These are phyloP conservation scores for Lepetodrilus schrolli DNA, from an alignment of 2,888 invertebrate species.

Conservation along the genomic window DNA sequence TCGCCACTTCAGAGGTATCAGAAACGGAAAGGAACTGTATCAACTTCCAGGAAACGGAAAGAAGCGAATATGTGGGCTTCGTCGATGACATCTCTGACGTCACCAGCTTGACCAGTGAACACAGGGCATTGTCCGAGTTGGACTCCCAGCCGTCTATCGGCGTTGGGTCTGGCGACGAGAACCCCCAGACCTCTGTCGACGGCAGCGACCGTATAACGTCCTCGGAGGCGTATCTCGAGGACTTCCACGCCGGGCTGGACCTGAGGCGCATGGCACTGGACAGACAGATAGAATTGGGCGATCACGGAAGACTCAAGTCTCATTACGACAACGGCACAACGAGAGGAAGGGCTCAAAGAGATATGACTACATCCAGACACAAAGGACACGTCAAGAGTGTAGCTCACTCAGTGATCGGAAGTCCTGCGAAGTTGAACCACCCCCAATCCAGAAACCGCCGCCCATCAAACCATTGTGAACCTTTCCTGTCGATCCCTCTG, in stretches of 20 bases:
- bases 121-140: not conserved
- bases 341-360: not conserved
- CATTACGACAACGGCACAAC: not conserved
- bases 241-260: not conserved
- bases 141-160: not conserved
- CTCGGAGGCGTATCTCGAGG: too few relatives aligned
- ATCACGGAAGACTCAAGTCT: not conserved
- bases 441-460: too few relatives aligned
- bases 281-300: too few relatives aligned
- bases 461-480: not conserved
- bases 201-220: too few relatives aligned
- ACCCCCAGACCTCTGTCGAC: not conserved
- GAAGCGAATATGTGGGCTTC: not conserved
- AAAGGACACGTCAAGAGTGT: not conserved
- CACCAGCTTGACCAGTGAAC: constrained; percentile 3
- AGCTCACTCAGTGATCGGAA: not conserved
- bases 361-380: not conserved
- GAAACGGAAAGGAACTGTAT: not conserved
- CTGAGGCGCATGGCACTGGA: not conserved
- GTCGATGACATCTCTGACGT: not conserved
- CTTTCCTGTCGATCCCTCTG: not conserved
- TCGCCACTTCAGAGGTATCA: too few relatives aligned
- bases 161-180: not conserved
- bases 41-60: not conserved
- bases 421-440: not conserved